phyloP scores from a whole-genome alignment of 2,888 invertebrate species.

The Bedellia somnulentella region DNA sequence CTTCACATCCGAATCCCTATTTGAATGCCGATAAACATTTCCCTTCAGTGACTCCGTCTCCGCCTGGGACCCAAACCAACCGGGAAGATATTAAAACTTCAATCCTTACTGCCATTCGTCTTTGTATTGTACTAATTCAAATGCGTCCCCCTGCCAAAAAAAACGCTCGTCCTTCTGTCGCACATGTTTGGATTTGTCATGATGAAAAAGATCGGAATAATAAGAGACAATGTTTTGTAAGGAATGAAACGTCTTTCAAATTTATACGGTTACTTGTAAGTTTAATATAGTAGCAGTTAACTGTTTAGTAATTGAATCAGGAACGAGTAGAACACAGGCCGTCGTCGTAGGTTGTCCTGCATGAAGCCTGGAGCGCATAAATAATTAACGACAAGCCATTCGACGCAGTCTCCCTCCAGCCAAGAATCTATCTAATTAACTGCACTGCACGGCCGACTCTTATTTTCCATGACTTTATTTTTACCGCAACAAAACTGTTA shows the following conservation, averaged over 20 bases:
- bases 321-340: no score
- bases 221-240: no score
- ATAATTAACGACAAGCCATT: conserved; percentile 45
- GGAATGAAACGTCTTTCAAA: no score
- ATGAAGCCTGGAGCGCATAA: conserved; percentile 44
- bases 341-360: conserved; percentile 24
- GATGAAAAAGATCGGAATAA: not conserved
- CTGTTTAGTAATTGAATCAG: no score
- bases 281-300: no score
- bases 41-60: conserved; percentile 27
- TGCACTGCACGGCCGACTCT: conserved; percentile 18
- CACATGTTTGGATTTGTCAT: no score
- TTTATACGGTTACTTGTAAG: no score
- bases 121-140: conserved; percentile 30
- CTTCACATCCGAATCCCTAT: conserved; percentile 35
- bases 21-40: conserved; percentile 28
- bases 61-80: conserved; percentile 47
- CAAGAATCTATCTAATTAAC: conserved; percentile 32
- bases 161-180: no score
- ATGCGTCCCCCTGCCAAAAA: conserved; percentile 19
- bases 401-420: conserved; percentile 24
- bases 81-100: conserved; percentile 58
- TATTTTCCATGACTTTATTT: conserved; percentile 11
- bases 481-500: no score
- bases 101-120: conserved; percentile 30